These are phyloP conservation scores for Drosophila suzukii DNA, from an alignment of 1,140 invertebrate species.

Conservation along the genomic window DNA sequence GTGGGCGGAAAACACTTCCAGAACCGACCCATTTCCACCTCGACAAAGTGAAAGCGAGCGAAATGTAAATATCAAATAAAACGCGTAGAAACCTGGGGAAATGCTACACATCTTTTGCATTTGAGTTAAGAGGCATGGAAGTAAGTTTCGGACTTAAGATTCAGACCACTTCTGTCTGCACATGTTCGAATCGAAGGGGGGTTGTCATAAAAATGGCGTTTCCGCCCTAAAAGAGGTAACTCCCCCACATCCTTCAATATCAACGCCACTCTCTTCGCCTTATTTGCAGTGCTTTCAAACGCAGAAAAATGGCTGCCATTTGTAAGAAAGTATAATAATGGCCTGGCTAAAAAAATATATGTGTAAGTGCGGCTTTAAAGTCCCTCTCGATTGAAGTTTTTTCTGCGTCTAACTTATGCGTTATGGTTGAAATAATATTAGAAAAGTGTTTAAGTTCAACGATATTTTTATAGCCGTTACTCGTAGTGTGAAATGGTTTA, in stretches of 20 bases:
- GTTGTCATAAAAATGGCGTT: slow-evolving; percentile 38
- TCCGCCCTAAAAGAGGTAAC: slow-evolving; percentile 23
- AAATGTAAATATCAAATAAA: slow-evolving; percentile 53
- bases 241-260: slow-evolving; percentile 13
- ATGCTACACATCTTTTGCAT: slow-evolving; percentile 35
- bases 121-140: slow-evolving; percentile 10
- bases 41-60: slow-evolving; percentile 22
- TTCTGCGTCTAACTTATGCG: neutral
- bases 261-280: neutral
- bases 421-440: neutral
- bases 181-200: slow-evolving; percentile 5
- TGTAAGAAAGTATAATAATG: slow-evolving; percentile 34
- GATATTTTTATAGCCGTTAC: too few relatives aligned
- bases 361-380: slow-evolving; percentile 12
- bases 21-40: slow-evolving; percentile 27
- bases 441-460: neutral
- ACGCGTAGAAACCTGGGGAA: slow-evolving; percentile 12
- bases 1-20: slow-evolving; percentile 17
- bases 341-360: slow-evolving; percentile 8
- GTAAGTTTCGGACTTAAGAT: slow-evolving; percentile 36
- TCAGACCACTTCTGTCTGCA: slow-evolving; percentile 31
- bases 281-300: slow-evolving; percentile 38
- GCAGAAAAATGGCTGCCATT: slow-evolving; percentile 35
- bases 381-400: slow-evolving; percentile 20
- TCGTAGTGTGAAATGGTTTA: too few relatives aligned